Evolutionary conservation across 2,113 vertebrate species (phyloP).

Genomic region (Percina caprodes): DNA sequence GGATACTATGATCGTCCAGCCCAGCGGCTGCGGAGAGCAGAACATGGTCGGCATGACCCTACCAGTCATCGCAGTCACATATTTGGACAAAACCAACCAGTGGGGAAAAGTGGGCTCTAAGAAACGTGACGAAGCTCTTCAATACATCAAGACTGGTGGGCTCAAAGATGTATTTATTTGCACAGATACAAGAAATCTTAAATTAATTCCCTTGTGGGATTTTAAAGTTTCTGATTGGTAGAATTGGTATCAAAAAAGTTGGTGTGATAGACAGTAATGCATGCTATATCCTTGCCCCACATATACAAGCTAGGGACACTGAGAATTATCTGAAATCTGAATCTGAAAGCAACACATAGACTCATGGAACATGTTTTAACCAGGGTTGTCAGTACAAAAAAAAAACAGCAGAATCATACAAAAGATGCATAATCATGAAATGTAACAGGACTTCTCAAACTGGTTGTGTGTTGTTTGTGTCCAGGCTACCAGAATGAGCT

Average conservation of each 20-base stretch:
- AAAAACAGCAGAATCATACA: no score
- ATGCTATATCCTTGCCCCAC: no score
- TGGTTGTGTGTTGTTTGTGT: no score
- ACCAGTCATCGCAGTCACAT: constrained; percentile 75
- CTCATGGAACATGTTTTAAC: no score
- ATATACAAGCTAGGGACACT: no score
- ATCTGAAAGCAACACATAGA: no score
- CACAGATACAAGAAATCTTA: background rate
- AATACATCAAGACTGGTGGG: constrained; percentile 59
- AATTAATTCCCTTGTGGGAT: no score
- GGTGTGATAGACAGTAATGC: no score
- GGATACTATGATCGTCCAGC: constrained; percentile 64
- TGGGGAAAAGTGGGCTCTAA: constrained; percentile 73
- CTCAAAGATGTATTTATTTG: background rate
- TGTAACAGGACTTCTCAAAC: no score
- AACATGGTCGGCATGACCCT: constrained; percentile 80
- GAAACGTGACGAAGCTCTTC: constrained; percentile 34
- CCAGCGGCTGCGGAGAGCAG: constrained; percentile 78
- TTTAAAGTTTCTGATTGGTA: background rate
- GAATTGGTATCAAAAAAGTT: background rate
- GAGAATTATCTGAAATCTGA: no score
- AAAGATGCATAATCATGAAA: no score
- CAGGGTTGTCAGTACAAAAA: background rate
- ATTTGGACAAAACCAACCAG: constrained; percentile 81
- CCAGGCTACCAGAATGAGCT: constrained; percentile 12